Conservation (phyloP, 1,140 invertebrate species). For the Drosophila asahinai region DNA sequence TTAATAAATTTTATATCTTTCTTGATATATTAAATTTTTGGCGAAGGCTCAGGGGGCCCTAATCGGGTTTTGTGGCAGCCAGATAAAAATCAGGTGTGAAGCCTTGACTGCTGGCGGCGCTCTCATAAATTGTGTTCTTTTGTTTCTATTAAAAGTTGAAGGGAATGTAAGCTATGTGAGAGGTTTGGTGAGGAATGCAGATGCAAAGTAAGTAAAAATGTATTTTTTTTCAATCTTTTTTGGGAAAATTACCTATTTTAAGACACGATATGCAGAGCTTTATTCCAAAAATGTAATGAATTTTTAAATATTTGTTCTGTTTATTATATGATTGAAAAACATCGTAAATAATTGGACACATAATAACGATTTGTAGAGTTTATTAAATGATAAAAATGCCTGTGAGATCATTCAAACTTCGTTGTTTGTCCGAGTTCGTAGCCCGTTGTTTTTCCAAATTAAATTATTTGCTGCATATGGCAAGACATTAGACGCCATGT, state of each 20-base stretch:
- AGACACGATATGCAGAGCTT: too few relatives aligned
- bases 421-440: not conserved
- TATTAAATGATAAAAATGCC: not conserved
- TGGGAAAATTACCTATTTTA: too few relatives aligned
- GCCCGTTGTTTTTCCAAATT: constrained; percentile 52
- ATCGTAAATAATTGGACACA: too few relatives aligned
- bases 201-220: not conserved
- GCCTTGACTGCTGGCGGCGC: not conserved
- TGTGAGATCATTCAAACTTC: constrained; percentile 9
- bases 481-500: constrained; percentile 60
- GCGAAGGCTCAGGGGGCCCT: not conserved
- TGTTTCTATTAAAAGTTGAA: not conserved
- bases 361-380: not conserved
- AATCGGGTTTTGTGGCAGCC: constrained; percentile 15
- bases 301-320: too few relatives aligned
- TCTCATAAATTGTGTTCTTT: constrained; percentile 53
- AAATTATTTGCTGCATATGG: constrained; percentile 63
- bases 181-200: not conserved
- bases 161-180: constrained; percentile 4
- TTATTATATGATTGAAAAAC: too few relatives aligned
- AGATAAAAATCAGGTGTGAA: constrained; percentile 24
- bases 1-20: constrained; percentile 69
- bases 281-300: too few relatives aligned
- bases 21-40: constrained; percentile 66
- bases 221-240: not conserved